Evolutionary conservation across 2,888 invertebrate species (phyloP), one percentile per base, ranked within the genome.

Genomic region (Acholoe squamosa): DNA sequence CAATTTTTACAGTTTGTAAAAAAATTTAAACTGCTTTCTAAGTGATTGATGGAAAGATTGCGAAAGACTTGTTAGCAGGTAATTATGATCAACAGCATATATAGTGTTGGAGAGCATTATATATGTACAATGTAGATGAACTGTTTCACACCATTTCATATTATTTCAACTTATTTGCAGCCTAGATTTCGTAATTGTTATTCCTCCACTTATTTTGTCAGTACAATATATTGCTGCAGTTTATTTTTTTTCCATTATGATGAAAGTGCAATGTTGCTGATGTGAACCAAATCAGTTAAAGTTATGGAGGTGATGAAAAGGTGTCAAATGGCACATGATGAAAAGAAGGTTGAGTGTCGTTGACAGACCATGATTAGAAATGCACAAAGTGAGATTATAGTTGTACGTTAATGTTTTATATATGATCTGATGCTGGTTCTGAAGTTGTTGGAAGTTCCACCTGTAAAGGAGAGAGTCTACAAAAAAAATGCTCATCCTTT

Each of bases 371-470:
- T 25, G 71, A 28, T 28, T 71, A 28, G 28, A 25, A 28, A 71
- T 71, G 71, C 71, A 71, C 28, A 71, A 25, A n/a, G 12, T 71
- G 71, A 71, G 71, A 71, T 71, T 71, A 71, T 71, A 25, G 71
- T 71, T 25, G 71, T 28, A 71, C 28, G 71, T 14, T 71, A 3
- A 14, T 71, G 25, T 71, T 71, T 71, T 71, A 28, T n/a, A n/a
- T 71, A 28, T 71, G 71, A 71, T 28, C 71, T 71, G 71, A 71
- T 71, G 71, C 25, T 25, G 28, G 31, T 22, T 71, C 25, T 71
- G 31, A 71, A n/a, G n/a, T n/a, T n/a, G 71, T 71, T 61, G 61
- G n/a, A 3, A 19, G 61, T 43, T 61, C 61, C 61, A n/a, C 61
- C 19, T 61, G 22, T 61, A n/a, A 61, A n/a, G 61, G n/a, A n/a